phyloP scores from a whole-genome alignment of 2,113 vertebrate species.

The Ariopsis seemanni region DNA sequence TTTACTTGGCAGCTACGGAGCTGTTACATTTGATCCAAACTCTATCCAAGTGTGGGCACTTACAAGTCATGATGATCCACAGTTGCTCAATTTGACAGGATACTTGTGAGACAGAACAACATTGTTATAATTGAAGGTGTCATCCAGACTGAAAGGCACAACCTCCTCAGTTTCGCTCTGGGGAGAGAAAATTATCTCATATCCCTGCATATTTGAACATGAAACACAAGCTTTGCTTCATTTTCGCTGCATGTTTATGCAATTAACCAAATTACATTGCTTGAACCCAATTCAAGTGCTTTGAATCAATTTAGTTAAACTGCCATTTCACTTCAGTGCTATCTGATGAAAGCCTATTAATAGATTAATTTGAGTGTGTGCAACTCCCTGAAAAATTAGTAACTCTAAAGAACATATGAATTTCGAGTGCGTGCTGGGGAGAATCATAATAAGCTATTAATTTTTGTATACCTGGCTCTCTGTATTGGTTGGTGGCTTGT shows the following conservation, averaged over 20 bases:
- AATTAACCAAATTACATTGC: constrained; percentile 38
- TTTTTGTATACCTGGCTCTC: constrained; percentile 60
- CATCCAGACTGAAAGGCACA: constrained; percentile 74
- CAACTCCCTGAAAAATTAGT: not conserved
- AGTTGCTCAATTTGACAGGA: constrained; percentile 42
- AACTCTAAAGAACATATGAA: not conserved
- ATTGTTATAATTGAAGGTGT: constrained; percentile 77
- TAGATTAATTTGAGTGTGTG: not conserved
- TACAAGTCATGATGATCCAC: constrained; percentile 30
- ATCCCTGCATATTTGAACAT: constrained; percentile 14
- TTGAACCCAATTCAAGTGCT: constrained; percentile 9
- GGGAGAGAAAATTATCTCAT: constrained; percentile 19
- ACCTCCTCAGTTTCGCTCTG: constrained; percentile 70
- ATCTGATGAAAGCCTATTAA: constrained; percentile 15
- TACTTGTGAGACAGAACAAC: constrained; percentile 72
- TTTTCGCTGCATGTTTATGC: constrained; percentile 11
- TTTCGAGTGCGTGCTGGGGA: not conserved
- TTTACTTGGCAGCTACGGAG: constrained; percentile 15
- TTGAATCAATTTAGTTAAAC: constrained; percentile 20
- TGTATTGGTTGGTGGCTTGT: not conserved
- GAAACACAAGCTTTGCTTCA: constrained; percentile 14
- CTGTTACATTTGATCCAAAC: constrained; percentile 11
- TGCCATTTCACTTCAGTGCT: constrained; percentile 36
- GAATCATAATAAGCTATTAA: not conserved
- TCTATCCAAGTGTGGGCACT: constrained; percentile 4